Base-by-base conservation (phyloP, 1,140 invertebrate genomes). In the Temnothorax nylanderi region DNA sequence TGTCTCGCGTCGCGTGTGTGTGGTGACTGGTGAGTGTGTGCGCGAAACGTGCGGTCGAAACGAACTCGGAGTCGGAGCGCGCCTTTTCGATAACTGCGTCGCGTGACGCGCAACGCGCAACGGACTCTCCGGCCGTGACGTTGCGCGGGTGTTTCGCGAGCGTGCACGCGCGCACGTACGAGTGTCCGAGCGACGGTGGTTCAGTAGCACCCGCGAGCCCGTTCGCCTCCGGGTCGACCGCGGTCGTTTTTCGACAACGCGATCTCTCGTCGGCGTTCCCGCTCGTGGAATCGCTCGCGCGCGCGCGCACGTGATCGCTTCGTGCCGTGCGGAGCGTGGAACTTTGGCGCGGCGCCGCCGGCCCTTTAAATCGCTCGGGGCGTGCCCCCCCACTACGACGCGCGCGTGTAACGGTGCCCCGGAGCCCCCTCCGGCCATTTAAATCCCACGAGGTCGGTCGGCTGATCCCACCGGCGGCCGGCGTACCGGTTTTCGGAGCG, bases 331-430 rank as follows among this genome's bases (percentile, higher is more conserved):
- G 41, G 41, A 75, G 81, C 71, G 67, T 88, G 49, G 10, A 91
- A 85, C 78, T 82, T 88, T 44, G 41, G 60, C 77, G 75, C 75
- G 78, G 32, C 18, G 32, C 60, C 32, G 26, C 13, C 64, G 65
- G 80, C 75, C 78, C 84, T 87, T 88, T 89, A 90, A 90, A 90
- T 74, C 72, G 62, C 56, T 47, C 34, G 67, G 47, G 69, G 74
- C 81, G 16, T 51, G 41, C 65, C 81, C 56, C 64, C 51, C 8
- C 49, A 18, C 58, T 67, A n/a, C 56, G 56, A 13, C 16, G 85
- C 21, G 49, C 44, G 21, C 44, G 71, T 51, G 44, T 56, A 69
- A 78, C 49, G 56, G 49, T 34, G 16, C 72, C 51, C 18, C 26
- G 69, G 77, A 5, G 16, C 11, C 71, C 21, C 34, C n/a, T 60